phyloP scores from a whole-genome alignment of 1,140 invertebrate genomes.

The Charaxes varanes region DNA sequence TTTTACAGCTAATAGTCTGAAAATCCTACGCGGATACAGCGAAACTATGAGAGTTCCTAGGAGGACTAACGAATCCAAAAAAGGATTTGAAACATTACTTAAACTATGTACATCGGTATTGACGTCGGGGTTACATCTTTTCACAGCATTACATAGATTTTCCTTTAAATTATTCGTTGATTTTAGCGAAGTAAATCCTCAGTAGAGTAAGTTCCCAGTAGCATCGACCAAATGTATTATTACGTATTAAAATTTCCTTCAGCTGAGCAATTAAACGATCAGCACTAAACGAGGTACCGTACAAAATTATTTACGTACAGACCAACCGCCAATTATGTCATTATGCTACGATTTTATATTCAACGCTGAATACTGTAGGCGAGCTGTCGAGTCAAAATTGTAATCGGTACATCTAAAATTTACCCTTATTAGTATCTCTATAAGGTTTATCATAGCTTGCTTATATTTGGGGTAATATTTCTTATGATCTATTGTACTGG shows the following conservation, averaged over 20 bases:
- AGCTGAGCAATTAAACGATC: conserved; percentile 12
- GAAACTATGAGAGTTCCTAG: no score
- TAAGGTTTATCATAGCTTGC: not conserved
- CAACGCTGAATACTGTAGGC: conserved; percentile 12
- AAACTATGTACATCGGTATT: no score
- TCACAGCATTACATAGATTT: no score
- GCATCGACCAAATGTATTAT: conserved; percentile 7
- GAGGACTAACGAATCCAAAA: no score
- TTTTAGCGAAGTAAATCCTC: no score
- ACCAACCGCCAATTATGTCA: conserved; percentile 13
- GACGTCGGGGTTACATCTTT: no score
- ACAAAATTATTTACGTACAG: conserved; percentile 13
- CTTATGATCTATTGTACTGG: conserved; percentile 15
- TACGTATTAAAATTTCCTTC: conserved; percentile 16
- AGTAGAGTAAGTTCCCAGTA: no score
- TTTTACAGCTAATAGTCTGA: no score
- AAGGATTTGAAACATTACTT: no score
- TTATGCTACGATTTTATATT: conserved; percentile 19
- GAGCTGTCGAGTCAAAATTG: not conserved
- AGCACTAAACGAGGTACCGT: conserved; percentile 12
- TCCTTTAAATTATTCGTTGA: no score
- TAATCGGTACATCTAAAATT: not conserved
- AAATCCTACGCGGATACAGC: no score
- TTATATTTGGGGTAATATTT: conserved; percentile 8
- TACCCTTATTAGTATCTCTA: not conserved